Percentiles rank a stretch among this genome's conserved stretches.
These are phyloP conservation scores for Pheosia tremula DNA, from an alignment of 2,888 invertebrate genomes.

Conservation along the genomic window DNA sequence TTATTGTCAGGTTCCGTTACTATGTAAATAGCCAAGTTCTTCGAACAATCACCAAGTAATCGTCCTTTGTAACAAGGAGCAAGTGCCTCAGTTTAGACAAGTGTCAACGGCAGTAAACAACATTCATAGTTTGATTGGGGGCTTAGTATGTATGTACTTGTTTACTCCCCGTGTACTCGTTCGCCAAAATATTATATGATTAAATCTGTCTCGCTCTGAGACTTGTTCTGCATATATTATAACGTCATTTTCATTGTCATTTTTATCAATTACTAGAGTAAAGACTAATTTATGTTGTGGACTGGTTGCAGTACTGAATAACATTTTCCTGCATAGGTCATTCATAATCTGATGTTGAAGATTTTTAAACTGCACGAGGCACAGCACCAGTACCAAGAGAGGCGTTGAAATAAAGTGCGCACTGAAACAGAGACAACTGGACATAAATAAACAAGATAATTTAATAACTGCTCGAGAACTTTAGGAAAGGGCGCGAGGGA, in stretches of 20 bases:
- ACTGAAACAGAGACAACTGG: background rate
- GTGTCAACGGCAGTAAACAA: background rate
- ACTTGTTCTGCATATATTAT: too few relatives aligned
- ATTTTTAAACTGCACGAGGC: background rate
- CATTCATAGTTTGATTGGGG: background rate
- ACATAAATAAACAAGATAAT: conserved; percentile 4
- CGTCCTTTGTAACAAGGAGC: background rate
- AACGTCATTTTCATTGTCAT: too few relatives aligned
- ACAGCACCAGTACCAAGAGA: background rate
- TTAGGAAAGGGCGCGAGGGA: background rate
- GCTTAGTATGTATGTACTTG: background rate
- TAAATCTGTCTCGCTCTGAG: too few relatives aligned
- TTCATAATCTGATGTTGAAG: too few relatives aligned
- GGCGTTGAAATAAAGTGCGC: too few relatives aligned
- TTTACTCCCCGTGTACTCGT: too few relatives aligned
- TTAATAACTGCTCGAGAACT: background rate
- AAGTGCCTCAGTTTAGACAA: background rate
- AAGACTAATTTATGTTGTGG: too few relatives aligned
- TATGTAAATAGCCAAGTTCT: background rate
- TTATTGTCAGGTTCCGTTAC: background rate
- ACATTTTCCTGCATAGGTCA: too few relatives aligned
- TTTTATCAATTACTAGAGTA: too few relatives aligned
- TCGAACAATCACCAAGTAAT: background rate
- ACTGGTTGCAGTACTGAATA: too few relatives aligned
- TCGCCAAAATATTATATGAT: too few relatives aligned